A percentile compares a stretch with the other conserved stretches of the same genome.
phyloP scores from a whole-genome alignment of 2,113 vertebrate species.

The Cololabis saira region DNA sequence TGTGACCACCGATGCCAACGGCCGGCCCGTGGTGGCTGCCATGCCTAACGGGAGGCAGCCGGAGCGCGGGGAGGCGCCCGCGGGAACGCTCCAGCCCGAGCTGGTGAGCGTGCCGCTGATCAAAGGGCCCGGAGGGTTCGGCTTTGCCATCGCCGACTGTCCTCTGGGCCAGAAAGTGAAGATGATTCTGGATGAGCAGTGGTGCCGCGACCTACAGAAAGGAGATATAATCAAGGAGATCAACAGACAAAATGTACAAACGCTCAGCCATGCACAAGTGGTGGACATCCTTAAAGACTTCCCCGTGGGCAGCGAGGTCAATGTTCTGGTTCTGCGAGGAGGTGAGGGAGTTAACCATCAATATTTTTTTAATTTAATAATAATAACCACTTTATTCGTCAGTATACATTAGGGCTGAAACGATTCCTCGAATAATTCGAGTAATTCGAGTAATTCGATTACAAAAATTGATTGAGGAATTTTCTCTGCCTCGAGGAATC shows the following conservation, averaged over 20 bases:
- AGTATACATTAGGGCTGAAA: too few species aligned
- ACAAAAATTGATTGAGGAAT: too few species aligned
- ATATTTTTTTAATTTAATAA: background rate
- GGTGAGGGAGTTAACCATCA: constrained; percentile 76
- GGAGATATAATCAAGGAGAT: constrained; percentile 98
- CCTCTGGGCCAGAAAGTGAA: constrained; percentile 97
- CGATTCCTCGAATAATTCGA: too few species aligned
- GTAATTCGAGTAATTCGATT: too few species aligned
- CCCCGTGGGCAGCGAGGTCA: constrained; percentile 93
- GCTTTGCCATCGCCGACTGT: constrained; percentile 97
- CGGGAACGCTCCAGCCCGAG: constrained; percentile 87
- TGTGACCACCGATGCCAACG: constrained; percentile 83
- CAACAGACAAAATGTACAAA: constrained; percentile 94
- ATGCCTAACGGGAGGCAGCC: constrained; percentile 83
- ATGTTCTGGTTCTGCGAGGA: constrained; percentile 93
- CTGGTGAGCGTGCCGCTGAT: constrained; percentile 80
- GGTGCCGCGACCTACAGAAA: constrained; percentile 96
- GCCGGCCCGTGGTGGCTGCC: constrained; percentile 79
- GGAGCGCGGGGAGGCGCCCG: constrained; percentile 77
- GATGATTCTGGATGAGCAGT: constrained; percentile 98
- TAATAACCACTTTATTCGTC: too few species aligned
- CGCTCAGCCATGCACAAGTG: constrained; percentile 94
- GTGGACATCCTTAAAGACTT: constrained; percentile 98
- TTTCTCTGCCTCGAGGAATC: too few species aligned
- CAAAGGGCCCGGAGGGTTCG: constrained; percentile 89